These are phyloP conservation scores for Butorides virescens DNA, from an alignment of 2,113 vertebrate species.

Conservation along the genomic window DNA sequence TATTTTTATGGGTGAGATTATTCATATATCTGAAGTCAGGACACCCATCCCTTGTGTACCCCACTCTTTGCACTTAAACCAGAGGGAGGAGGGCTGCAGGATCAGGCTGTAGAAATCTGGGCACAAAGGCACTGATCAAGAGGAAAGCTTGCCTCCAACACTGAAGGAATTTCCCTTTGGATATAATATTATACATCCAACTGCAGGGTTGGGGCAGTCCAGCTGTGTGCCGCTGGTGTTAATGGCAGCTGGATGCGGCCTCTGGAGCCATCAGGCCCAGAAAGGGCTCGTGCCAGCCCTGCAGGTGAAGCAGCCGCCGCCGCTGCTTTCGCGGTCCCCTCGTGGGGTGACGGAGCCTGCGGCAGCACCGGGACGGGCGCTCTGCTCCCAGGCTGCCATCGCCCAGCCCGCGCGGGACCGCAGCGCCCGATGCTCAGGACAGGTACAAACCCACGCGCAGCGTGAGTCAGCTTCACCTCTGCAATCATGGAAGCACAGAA, in stretches of 20 bases:
- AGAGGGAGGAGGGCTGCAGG: neutral
- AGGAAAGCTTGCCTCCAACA: neutral
- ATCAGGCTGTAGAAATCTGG: neutral
- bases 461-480: neutral
- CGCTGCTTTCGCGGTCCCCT: neutral
- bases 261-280: neutral
- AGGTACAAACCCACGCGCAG: accelerated
- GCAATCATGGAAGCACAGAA: neutral
- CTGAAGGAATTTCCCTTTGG: neutral
- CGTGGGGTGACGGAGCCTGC: accelerated
- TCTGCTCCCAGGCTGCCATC: neutral
- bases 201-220: neutral
- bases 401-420: accelerated
- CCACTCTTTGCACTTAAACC: neutral
- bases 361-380: accelerated
- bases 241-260: neutral
- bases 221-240: neutral
- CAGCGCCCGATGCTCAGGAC: accelerated
- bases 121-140: neutral
- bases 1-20: slow-evolving; percentile 18
- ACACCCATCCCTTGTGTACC: neutral
- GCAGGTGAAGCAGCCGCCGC: accelerated
- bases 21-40: neutral
- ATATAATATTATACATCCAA: accelerated
- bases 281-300: accelerated